Evolutionary conservation across 2,888 invertebrate genomes (phyloP).

Genomic region (Harpalus rufipes): DNA sequence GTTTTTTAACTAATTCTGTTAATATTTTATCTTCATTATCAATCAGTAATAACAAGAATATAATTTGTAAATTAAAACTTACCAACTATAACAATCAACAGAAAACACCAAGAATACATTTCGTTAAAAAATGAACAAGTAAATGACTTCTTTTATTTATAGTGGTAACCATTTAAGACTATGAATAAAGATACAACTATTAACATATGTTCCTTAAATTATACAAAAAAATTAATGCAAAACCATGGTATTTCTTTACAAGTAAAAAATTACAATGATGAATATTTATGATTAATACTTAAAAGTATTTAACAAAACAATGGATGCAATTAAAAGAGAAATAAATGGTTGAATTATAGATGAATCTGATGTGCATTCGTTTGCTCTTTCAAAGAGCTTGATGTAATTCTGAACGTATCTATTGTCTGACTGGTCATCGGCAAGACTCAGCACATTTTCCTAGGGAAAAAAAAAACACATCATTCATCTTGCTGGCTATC

Average conservation of each 20-base stretch:
- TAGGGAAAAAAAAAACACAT: constrained; percentile 70
- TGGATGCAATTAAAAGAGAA: constrained; percentile 21
- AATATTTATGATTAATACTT: constrained; percentile 11
- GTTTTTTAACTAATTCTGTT: too few species aligned
- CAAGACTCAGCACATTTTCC: constrained; percentile 81
- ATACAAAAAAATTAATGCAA: constrained; percentile 18
- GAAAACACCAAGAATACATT: neutral
- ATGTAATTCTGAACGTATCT: constrained; percentile 80
- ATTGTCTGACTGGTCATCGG: constrained; percentile 76
- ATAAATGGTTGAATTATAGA: neutral
- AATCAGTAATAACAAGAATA: too few species aligned
- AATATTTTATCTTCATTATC: too few species aligned
- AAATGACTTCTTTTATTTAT: neutral
- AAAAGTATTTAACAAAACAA: constrained; percentile 29
- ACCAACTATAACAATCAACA: neutral
- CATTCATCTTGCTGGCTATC: neutral
- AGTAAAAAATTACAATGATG: constrained; percentile 6
- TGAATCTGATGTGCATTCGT: constrained; percentile 72
- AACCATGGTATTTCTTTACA: constrained; percentile 22
- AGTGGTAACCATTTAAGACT: neutral
- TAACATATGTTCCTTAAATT: neutral
- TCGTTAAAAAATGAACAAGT: neutral
- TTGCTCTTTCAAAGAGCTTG: constrained; percentile 78
- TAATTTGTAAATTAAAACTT: neutral
- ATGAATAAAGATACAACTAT: neutral